Percentiles rank a stretch among this genome's conserved stretches.
phyloP scores from a whole-genome alignment of 2,797 vertebrate genomes.

The Sebastolobus altivelis region DNA sequence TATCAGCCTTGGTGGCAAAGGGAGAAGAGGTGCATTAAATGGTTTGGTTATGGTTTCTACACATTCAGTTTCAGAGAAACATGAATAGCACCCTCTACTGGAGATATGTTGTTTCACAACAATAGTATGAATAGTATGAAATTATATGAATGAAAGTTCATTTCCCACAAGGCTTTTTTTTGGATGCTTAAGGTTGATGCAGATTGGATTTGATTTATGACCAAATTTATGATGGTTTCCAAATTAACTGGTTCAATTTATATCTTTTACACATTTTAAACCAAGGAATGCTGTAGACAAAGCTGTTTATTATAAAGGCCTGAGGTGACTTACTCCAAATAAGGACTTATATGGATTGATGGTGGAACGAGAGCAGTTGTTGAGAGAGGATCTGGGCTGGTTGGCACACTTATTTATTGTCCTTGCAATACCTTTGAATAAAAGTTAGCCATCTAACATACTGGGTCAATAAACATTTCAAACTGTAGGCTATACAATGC shows the following conservation, averaged over 20 bases:
- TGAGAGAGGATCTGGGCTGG: not conserved
- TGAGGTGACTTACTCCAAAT: not conserved
- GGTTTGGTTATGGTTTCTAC: not conserved
- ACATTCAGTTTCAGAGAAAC: not conserved
- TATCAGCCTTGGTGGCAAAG: not conserved
- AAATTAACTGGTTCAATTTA: not conserved
- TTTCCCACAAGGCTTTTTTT: not conserved
- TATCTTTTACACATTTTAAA: not conserved
- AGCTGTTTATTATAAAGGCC: not conserved
- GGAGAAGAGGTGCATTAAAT: not conserved
- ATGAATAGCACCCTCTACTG: constrained; percentile 50
- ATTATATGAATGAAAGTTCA: not conserved
- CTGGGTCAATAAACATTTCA: not conserved
- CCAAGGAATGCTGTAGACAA: not conserved
- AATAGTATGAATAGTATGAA: not conserved
- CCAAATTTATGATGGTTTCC: not conserved
- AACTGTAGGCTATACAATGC: not conserved
- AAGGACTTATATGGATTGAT: not conserved
- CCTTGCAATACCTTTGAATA: not conserved
- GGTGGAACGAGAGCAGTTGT: not conserved
- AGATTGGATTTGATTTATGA: not conserved
- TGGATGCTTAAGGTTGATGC: not conserved
- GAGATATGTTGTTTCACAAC: not conserved
- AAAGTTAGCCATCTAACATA: not conserved
- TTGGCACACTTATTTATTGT: not conserved